These are phyloP conservation scores for Drosophila rufa DNA, from an alignment of 1,140 invertebrate species.

Conservation along the genomic window DNA sequence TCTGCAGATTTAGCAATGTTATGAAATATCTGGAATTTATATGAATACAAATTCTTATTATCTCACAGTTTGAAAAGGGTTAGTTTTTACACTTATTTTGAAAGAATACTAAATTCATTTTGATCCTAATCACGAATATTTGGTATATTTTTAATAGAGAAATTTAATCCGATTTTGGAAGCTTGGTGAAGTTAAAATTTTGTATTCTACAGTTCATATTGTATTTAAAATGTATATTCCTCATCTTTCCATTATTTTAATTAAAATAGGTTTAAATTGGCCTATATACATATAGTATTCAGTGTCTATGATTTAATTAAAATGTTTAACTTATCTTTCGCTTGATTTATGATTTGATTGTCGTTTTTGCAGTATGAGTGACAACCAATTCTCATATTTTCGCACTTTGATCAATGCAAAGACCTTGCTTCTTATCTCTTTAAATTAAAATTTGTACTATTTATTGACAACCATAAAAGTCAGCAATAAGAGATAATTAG, in stretches of 20 bases:
- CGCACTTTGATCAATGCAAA: slow-evolving; percentile 17
- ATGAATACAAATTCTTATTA: slow-evolving; percentile 1
- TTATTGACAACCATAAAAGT: slow-evolving; percentile 6
- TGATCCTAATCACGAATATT: not conserved
- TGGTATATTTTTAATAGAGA: too few species aligned
- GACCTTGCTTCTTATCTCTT: slow-evolving; percentile 9
- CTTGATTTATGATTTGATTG: slow-evolving; percentile 1
- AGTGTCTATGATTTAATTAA: slow-evolving; percentile 1
- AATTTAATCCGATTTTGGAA: too few species aligned
- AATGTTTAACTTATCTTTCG: not conserved
- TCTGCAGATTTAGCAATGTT: slow-evolving; percentile 29
- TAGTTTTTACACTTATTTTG: not conserved
- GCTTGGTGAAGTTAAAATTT: too few species aligned
- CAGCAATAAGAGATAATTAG: slow-evolving; percentile 1
- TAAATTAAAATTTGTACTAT: slow-evolving; percentile 18
- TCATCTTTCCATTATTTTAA: too few species aligned
- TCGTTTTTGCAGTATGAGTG: not conserved
- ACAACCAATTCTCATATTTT: slow-evolving; percentile 1
- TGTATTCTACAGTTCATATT: too few species aligned
- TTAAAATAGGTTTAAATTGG: too few species aligned
- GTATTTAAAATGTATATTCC: too few species aligned
- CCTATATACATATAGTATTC: not conserved
- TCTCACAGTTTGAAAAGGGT: not conserved
- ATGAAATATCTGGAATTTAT: slow-evolving; percentile 31
- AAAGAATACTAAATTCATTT: not conserved